Percentiles rank a stretch among this genome's conserved stretches.
phyloP scores from a whole-genome alignment of 30 jellyfish, hydroid and myxozoan species.

The Pseudorhiza aurosa region DNA sequence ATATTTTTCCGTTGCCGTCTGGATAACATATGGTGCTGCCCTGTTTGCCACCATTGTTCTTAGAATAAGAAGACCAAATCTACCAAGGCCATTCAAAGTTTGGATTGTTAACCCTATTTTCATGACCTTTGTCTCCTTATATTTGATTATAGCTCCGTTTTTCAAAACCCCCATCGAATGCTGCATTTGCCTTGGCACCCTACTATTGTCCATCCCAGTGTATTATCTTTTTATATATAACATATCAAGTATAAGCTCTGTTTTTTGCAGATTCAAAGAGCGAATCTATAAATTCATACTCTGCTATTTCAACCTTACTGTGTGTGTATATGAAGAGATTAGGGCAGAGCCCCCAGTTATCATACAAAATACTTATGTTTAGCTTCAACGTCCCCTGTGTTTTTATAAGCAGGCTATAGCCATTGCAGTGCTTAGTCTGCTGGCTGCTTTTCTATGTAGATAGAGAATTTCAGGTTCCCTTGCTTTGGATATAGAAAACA shows the following conservation, averaged over 20 bases:
- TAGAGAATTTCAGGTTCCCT: too few relatives aligned
- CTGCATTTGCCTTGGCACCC: not conserved
- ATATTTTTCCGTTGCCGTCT: not conserved
- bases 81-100: slow-evolving; percentile 43
- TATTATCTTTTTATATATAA: not conserved
- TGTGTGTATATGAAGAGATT: too few relatives aligned
- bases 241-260: not conserved
- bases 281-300: not conserved
- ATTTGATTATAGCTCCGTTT: slow-evolving; percentile 12
- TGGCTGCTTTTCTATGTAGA: too few relatives aligned
- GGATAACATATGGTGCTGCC: slow-evolving; percentile 21
- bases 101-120: slow-evolving; percentile 31
- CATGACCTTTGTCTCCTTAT: not conserved
- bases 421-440: too few relatives aligned
- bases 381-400: too few relatives aligned
- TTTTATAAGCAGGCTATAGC: too few relatives aligned
- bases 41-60: slow-evolving; percentile 12
- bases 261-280: not conserved
- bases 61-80: slow-evolving; percentile 16
- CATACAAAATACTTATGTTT: too few relatives aligned
- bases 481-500: too few relatives aligned
- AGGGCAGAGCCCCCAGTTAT: too few relatives aligned
- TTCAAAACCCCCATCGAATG: slow-evolving; percentile 3
- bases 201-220: not conserved
- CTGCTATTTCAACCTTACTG: not conserved